These are phyloP conservation scores for Sylvilagus floridanus DNA, from an alignment of 2,797 vertebrate genomes.

Conservation along the genomic window DNA sequence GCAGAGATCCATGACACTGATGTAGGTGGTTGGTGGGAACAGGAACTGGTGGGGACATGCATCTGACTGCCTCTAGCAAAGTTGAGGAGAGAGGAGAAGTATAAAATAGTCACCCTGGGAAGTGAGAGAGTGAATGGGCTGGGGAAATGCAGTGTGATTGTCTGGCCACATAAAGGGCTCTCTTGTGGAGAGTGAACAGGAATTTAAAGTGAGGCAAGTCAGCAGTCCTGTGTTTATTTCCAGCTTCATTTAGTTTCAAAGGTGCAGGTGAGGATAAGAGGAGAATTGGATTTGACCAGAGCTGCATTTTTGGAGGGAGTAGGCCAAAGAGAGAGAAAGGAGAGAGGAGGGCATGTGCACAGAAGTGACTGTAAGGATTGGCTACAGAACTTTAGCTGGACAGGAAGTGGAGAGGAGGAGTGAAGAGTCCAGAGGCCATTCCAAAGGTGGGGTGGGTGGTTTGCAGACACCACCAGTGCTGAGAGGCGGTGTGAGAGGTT, in stretches of 20 bases:
- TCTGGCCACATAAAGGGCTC: constrained; percentile 59
- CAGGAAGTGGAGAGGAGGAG: background rate
- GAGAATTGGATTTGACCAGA: constrained; percentile 33
- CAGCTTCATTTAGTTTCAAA: constrained; percentile 73
- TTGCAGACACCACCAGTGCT: background rate
- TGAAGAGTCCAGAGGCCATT: background rate
- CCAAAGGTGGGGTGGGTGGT: background rate
- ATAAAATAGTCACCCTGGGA: background rate
- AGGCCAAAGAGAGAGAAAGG: background rate
- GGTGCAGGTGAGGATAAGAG: constrained; percentile 54
- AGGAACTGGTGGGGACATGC: background rate
- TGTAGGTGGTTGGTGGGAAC: too few species aligned
- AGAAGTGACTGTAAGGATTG: background rate
- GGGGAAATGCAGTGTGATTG: background rate
- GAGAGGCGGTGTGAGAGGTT: accelerated
- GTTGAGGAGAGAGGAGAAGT: constrained; percentile 11
- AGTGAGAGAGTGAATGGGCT: background rate
- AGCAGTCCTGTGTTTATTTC: constrained; percentile 74
- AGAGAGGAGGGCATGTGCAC: background rate
- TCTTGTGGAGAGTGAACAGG: constrained; percentile 51
- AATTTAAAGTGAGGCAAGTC: constrained; percentile 56
- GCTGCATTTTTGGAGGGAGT: constrained; percentile 58
- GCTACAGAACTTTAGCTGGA: background rate
- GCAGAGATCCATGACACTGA: background rate
- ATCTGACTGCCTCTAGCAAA: background rate